phyloP scores from a whole-genome alignment of 2,113 vertebrate species.

The cattle (Bos taurus) region DNA sequence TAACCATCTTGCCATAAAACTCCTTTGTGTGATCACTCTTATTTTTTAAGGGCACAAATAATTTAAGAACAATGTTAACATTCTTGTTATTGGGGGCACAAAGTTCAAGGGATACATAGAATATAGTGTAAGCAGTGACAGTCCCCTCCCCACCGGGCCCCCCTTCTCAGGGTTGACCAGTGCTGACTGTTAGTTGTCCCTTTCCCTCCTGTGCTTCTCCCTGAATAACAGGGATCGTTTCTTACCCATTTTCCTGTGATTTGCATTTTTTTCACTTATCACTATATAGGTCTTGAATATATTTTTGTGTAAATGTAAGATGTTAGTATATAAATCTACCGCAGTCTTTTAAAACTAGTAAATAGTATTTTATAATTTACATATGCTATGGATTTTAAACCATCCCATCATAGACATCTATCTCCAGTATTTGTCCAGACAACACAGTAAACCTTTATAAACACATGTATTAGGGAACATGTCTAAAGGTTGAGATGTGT shows the following conservation, averaged over 20 bases:
- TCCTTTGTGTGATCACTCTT: not conserved
- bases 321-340: not conserved
- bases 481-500: not conserved
- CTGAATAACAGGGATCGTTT: not conserved
- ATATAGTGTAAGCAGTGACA: accelerated
- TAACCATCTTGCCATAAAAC: not conserved
- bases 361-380: not conserved
- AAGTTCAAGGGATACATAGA: not conserved
- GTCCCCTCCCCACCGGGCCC: accelerated
- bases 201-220: not conserved
- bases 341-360: not conserved
- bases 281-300: not conserved
- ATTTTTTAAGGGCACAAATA: not conserved
- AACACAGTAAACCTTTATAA: not conserved
- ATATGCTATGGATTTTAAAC: not conserved
- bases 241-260: not conserved
- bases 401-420: not conserved
- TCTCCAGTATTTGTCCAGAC: not conserved
- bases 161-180: no score
- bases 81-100: not conserved
- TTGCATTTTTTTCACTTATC: not conserved
- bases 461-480: not conserved
- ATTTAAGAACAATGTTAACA: not conserved
- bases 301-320: not conserved
- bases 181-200: not conserved